Conservation (phyloP, 1,140 invertebrate genomes). For the Platyscapa corneri region DNA sequence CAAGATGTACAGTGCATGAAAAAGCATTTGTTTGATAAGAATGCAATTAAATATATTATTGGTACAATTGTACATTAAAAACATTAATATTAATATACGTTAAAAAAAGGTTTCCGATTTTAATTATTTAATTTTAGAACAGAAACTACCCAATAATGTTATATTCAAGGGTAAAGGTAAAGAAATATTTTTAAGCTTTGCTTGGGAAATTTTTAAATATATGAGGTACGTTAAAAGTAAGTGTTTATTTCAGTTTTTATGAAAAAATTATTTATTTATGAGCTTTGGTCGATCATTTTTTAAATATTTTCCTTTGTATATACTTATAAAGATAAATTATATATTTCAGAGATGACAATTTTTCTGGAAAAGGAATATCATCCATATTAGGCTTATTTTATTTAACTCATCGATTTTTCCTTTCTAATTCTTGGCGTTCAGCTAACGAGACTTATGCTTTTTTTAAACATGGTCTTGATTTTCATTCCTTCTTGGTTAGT, state of each 20-base stretch:
- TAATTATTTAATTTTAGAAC: constrained; percentile 55
- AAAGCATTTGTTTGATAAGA: constrained; percentile 54
- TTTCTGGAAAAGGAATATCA: constrained; percentile 61
- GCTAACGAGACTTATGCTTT: constrained; percentile 58
- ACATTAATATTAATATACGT: constrained; percentile 47
- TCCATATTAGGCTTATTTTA: constrained; percentile 62
- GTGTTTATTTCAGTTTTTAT: constrained; percentile 34
- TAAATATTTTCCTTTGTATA: constrained; percentile 39
- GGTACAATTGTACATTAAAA: constrained; percentile 56
- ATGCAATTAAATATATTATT: constrained; percentile 56
- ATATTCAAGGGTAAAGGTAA: constrained; percentile 48
- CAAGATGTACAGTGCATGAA: constrained; percentile 58
- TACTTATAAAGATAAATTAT: constrained; percentile 33
- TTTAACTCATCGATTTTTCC: constrained; percentile 61
- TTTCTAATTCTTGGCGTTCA: constrained; percentile 57
- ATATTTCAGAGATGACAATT: constrained; percentile 61
- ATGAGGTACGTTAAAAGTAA: constrained; percentile 55
- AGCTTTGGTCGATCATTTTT: constrained; percentile 31
- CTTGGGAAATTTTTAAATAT: constrained; percentile 64
- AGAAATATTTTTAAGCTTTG: constrained; percentile 58
- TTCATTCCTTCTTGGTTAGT: constrained; percentile 61
- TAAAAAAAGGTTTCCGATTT: constrained; percentile 39
- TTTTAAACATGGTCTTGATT: constrained; percentile 58
- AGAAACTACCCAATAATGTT: constrained; percentile 52
- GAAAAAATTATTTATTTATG: constrained; percentile 38